Evolutionary conservation across 30 jellyfish, hydroid and myxozoan species (phyloP).

Genomic region (Phacellophora camtschatica): DNA sequence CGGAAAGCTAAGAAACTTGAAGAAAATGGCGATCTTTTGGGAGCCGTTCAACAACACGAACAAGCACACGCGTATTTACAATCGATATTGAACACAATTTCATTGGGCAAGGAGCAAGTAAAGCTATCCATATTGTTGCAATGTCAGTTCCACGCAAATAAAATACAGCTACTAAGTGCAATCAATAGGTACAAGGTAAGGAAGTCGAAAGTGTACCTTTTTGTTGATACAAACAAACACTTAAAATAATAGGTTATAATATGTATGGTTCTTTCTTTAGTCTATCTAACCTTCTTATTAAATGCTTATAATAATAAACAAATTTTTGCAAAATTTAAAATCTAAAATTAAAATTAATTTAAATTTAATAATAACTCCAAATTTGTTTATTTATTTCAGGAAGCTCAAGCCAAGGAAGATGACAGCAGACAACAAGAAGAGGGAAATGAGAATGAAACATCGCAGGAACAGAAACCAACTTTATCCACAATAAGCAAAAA

Average conservation of each 20-base stretch:
- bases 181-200: background rate
- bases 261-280: too few relatives aligned
- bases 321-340: too few relatives aligned
- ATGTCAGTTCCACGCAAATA: background rate
- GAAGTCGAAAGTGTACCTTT: too few relatives aligned
- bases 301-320: too few relatives aligned
- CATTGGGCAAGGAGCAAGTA: background rate
- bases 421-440: background rate
- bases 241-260: too few relatives aligned
- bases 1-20: slow-evolving; percentile 19
- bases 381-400: background rate
- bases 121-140: slow-evolving; percentile 11
- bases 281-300: too few relatives aligned
- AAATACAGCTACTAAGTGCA: background rate
- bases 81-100: background rate
- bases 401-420: background rate
- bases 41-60: slow-evolving; percentile 16
- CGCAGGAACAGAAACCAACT: background rate
- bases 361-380: too few relatives aligned
- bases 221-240: too few relatives aligned
- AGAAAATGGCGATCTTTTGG: background rate
- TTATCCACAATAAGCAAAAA: background rate
- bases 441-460: background rate
- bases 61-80: background rate
- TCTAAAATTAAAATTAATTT: too few relatives aligned